Base-by-base conservation (phyloP, 2,888 invertebrate species). In the Torymus aiolomorphi region DNA sequence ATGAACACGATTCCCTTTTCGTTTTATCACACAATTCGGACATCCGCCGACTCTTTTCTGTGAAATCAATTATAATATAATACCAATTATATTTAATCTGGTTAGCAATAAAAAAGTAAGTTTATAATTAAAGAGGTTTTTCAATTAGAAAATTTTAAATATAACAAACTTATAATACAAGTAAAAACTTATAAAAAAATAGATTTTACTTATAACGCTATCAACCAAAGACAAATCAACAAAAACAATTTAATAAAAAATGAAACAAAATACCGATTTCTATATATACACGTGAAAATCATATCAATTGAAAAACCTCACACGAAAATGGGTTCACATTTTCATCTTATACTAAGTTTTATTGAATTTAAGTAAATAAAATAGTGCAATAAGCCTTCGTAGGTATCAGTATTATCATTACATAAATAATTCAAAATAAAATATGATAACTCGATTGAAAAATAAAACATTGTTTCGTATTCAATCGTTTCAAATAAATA, bases 211-310 rank as follows among this genome's bases (percentile, higher is more conserved):
- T 59, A 72, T 54, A 31, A 31, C 12, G n/a, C 16, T 57, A 70
- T 42, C 10, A 14, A 51, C 11, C 61, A 67, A 67, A 16, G 63
- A 11, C 24, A 51, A 70, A 10, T 65, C 1, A 66, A 51, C 52
- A 67, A 66, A 18, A 63, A 66, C 52, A 76, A 77, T 65, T 72
- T 54, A 59, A 59, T 57, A 51, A 72, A 65, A 57, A 52, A 24
- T 11, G 13, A 67, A 49, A 62, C 11, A 8, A 73, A 73, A 73
- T 67, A 73, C 42, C 56, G 31, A 31, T 31, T 31, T 31, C 8
- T 31, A 8, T 31, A 31, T 31, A 31, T 31, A 31, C 31, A 31
- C 4, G 31, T 8, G 31, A 31, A 8, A 31, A 31, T 31, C 8
- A 31, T 31, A 31, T 13, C 0, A 62, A 73, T 62, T 73, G 2